A percentile compares a stretch with the other conserved stretches of the same genome.
These are phyloP conservation scores for Actinia equina DNA, from an alignment of 64 coral and sea anemone genomes.

Conservation along the genomic window DNA sequence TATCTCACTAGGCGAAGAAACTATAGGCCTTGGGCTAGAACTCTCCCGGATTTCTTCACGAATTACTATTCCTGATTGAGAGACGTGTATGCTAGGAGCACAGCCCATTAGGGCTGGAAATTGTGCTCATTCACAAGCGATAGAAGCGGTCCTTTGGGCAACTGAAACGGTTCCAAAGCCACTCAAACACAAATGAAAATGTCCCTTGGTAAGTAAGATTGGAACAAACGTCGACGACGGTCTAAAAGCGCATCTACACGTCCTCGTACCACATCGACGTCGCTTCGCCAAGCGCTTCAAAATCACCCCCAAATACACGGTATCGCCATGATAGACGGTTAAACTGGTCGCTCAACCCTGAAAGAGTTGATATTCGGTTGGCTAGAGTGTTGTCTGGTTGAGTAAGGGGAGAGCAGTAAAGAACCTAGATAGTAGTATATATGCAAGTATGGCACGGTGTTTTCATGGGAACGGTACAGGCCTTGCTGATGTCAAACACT, in stretches of 20 bases:
- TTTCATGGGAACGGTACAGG: conserved; percentile 23
- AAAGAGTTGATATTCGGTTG: conserved; percentile 38
- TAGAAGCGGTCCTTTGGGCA: conserved; percentile 12
- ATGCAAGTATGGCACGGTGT: conserved; percentile 27
- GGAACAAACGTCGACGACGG: conserved; percentile 9
- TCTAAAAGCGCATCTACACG: conserved; percentile 31
- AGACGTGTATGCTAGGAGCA: conserved; percentile 99
- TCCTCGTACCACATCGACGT: conserved; percentile 8
- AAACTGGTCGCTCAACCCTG: conserved; percentile 17
- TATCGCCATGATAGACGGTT: conserved; percentile 18
- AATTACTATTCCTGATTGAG: conserved; percentile 98
- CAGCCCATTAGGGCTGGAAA: conserved; percentile 95
- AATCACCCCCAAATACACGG: conserved; percentile 19
- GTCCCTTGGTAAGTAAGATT: conserved; percentile 18
- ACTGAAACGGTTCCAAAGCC: conserved; percentile 23
- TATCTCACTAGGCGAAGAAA: conserved; percentile 94
- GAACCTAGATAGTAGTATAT: conserved; percentile 9
- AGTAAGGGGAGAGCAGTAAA: conserved; percentile 20
- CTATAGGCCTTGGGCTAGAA: conserved; percentile 86
- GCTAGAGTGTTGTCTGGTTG: background rate
- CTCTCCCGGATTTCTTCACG: conserved; percentile 95
- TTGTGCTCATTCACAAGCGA: conserved; percentile 62
- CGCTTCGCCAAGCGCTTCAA: conserved; percentile 25
- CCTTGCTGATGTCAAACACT: conserved; percentile 27
- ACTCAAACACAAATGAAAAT: conserved; percentile 27